Evolutionary conservation across 2,888 invertebrate genomes (phyloP).

Genomic region (Mimachlamys varia): DNA sequence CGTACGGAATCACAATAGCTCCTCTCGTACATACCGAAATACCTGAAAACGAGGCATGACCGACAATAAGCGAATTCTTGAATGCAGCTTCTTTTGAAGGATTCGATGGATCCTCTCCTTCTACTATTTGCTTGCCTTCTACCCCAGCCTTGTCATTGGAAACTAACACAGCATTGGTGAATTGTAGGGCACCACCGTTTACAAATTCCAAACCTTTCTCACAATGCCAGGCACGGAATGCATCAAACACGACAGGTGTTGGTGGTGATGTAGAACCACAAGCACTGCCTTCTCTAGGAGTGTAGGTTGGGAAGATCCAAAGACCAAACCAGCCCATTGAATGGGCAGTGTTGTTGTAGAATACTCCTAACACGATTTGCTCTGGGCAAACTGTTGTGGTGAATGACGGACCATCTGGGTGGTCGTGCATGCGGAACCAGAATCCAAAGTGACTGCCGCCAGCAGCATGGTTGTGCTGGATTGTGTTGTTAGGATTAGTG

Average conservation of each 20-base stretch:
- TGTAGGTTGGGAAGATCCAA: constrained; percentile 75
- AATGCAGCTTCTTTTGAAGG: constrained; percentile 55
- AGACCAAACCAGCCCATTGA: constrained; percentile 79
- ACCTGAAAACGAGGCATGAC: constrained; percentile 33
- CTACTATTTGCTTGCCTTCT: constrained; percentile 68
- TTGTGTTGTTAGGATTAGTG: constrained; percentile 77
- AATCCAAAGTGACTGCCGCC: constrained; percentile 79
- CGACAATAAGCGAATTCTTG: constrained; percentile 66
- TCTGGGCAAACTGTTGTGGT: constrained; percentile 70
- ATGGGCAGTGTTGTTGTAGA: constrained; percentile 77
- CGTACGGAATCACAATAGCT: constrained; percentile 73
- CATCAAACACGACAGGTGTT: constrained; percentile 61
- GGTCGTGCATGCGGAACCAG: constrained; percentile 77
- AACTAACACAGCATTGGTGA: constrained; percentile 69
- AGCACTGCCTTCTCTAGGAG: constrained; percentile 62
- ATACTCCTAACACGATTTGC: constrained; percentile 69
- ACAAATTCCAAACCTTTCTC: constrained; percentile 78
- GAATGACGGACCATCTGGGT: constrained; percentile 77
- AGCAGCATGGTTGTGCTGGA: constrained; percentile 75
- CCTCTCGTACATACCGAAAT: constrained; percentile 52
- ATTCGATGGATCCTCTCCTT: constrained; percentile 53
- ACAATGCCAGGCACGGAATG: constrained; percentile 75
- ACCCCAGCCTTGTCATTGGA: constrained; percentile 74
- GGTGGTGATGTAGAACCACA: constrained; percentile 52
- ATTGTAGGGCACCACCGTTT: constrained; percentile 72